A percentile compares a stretch with the other conserved stretches of the same genome.
Evolutionary conservation across 2,113 vertebrate species (phyloP).

Genomic region (Amphiprion percula): DNA sequence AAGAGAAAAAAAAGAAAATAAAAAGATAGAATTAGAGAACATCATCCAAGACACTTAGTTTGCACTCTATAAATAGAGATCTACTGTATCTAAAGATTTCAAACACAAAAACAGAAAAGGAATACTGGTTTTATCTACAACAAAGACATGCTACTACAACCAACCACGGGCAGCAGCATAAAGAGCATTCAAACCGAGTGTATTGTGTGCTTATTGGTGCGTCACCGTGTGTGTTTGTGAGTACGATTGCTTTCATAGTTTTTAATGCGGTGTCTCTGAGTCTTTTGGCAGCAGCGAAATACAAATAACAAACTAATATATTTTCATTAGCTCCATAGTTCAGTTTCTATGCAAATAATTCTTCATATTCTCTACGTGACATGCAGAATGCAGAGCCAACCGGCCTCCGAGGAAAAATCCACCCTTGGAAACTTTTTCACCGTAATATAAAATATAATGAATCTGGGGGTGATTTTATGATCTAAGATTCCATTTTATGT

Average conservation of each 20-base stretch:
- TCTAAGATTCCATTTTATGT: too few relatives aligned
- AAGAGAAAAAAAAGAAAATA: constrained; percentile 31
- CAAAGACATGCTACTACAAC: constrained; percentile 78
- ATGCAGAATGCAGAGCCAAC: constrained; percentile 51
- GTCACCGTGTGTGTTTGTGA: constrained; percentile 20
- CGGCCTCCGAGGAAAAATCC: constrained; percentile 47
- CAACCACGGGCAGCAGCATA: constrained; percentile 76
- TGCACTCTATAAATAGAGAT: constrained; percentile 64
- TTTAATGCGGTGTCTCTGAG: constrained; percentile 60
- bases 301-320: constrained; percentile 67
- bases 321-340: constrained; percentile 51
- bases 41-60: constrained; percentile 62
- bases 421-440: constrained; percentile 34
- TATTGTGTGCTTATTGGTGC: constrained; percentile 24
- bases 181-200: constrained; percentile 58
- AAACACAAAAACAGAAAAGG: constrained; percentile 71
- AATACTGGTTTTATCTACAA: constrained; percentile 65
- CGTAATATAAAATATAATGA: neutral
- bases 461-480: too few relatives aligned
- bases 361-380: constrained; percentile 46
- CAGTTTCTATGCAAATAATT: constrained; percentile 62
- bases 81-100: constrained; percentile 64
- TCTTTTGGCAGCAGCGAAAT: constrained; percentile 61
- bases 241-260: constrained; percentile 61
- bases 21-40: constrained; percentile 58